Evolutionary conservation across 2,888 invertebrate genomes (phyloP), one percentile per base, ranked within the genome.

Genomic region (Ametastegia equiseti): DNA sequence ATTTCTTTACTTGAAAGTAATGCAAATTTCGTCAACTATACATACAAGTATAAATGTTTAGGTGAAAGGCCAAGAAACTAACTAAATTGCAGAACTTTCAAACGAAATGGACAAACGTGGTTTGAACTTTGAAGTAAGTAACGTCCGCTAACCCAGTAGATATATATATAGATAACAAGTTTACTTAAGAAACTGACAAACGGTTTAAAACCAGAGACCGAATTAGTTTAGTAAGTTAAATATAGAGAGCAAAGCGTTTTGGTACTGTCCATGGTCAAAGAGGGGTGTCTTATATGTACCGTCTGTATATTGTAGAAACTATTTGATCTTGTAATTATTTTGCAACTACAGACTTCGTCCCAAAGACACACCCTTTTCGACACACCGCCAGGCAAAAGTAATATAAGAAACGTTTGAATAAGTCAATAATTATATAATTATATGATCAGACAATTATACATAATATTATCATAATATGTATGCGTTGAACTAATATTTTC

Each of bases 141-240:
- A 9, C 23, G 1, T n/a, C n/a, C 15, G 19, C 6, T 50, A n/a
- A 6, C 5, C 19, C 13, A 5, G 47, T n/a, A 47, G 47, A 19
- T 50, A 50, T 69, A 69, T 39, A 11, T 27, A n/a, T 9, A 19
- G n/a, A n/a, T n/a, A n/a, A n/a, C n/a, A n/a, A n/a, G n/a, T 23
- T 19, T 30, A 27, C 47, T 5, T 3, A 33, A 36, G 27, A 45
- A 45, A 27, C 45, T 71, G 54, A 15, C 71, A 45, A 75, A 50
- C 75, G 33, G n/a, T n/a, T 45, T 50, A 36, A 75, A 75, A 33
- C 71, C 15, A 36, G 75, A 75, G 75, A 75, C 75, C 75, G 50
- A 75, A 75, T 75, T 75, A 75, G 75, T 75, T 54, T 50, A 75
- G 75, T 50, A 36, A 54, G 50, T 54, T 75, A 33, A 75, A 75